Evolutionary conservation across 2,113 vertebrate genomes (phyloP).

Genomic region (Illadopsis cleaveri): DNA sequence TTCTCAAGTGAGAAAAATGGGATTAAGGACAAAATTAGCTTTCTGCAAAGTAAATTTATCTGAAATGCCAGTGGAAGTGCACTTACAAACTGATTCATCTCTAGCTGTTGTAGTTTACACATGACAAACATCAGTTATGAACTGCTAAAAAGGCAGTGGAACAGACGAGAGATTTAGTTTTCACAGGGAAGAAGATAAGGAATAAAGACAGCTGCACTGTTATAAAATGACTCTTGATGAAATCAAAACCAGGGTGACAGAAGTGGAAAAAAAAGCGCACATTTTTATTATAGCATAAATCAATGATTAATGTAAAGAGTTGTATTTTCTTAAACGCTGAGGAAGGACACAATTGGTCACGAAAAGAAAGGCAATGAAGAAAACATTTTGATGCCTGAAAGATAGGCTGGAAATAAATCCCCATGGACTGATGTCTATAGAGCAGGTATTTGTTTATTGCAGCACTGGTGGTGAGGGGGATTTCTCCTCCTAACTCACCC

Average conservation of each 20-base stretch:
- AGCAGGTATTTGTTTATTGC: not conserved
- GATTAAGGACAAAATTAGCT: not conserved
- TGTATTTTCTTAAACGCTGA: not conserved
- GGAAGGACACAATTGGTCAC: not conserved
- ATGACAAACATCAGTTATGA: not conserved
- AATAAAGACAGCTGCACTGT: not conserved
- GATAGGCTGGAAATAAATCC: not conserved
- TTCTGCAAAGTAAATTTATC: not conserved
- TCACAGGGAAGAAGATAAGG: not conserved
- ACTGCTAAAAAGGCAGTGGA: not conserved
- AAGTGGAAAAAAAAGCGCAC: not conserved
- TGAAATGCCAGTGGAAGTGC: not conserved
- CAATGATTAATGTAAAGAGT: not conserved
- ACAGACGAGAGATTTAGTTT: not conserved
- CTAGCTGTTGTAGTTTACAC: not conserved
- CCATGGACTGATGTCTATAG: rapidly evolving
- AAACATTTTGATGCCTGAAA: not conserved
- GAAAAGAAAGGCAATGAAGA: not conserved
- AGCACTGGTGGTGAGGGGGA: not conserved
- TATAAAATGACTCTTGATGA: not conserved
- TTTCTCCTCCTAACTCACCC: not conserved
- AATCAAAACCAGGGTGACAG: not conserved
- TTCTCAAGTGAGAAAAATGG: not conserved
- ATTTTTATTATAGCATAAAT: not conserved
- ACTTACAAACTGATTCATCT: not conserved